Evolutionary conservation across 1,140 invertebrate genomes (phyloP).

Genomic region (Caenorhabditis latens): DNA sequence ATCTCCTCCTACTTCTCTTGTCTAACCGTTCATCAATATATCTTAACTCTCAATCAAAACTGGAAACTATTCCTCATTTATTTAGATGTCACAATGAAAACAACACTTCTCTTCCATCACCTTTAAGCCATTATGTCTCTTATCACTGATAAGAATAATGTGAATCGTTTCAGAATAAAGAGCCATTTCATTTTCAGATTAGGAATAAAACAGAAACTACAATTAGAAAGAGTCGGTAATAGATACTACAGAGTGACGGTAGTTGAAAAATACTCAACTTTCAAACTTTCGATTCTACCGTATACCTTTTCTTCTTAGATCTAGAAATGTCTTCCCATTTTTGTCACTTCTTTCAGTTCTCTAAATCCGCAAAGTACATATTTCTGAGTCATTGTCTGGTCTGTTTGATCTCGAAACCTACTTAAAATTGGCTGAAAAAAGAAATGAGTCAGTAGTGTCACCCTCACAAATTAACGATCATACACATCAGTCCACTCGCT

Average conservation of each 20-base stretch:
- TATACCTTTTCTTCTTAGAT: no score
- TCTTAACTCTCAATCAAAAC: not conserved
- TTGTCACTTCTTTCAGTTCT: not conserved
- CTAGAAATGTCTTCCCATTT: no score
- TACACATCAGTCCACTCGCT: constrained; percentile 68
- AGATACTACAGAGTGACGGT: no score
- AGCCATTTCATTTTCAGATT: no score
- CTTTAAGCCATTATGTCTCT: no score
- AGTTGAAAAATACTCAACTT: no score
- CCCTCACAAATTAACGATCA: constrained; percentile 37
- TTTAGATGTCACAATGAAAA: not conserved
- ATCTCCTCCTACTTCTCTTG: constrained; percentile 43
- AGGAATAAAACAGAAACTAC: no score
- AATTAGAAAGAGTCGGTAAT: no score
- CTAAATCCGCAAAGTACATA: not conserved
- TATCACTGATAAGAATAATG: no score
- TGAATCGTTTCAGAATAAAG: no score
- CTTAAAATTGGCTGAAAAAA: not conserved
- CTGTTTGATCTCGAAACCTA: not conserved
- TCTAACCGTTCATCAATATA: constrained; percentile 6
- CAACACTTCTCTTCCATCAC: not conserved
- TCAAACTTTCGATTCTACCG: no score
- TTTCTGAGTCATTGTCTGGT: constrained; percentile 2
- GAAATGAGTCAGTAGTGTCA: constrained; percentile 40
- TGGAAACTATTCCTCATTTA: constrained; percentile 5